Evolutionary conservation across 2,888 invertebrate species (phyloP).

Genomic region (Agonopterix arenella): DNA sequence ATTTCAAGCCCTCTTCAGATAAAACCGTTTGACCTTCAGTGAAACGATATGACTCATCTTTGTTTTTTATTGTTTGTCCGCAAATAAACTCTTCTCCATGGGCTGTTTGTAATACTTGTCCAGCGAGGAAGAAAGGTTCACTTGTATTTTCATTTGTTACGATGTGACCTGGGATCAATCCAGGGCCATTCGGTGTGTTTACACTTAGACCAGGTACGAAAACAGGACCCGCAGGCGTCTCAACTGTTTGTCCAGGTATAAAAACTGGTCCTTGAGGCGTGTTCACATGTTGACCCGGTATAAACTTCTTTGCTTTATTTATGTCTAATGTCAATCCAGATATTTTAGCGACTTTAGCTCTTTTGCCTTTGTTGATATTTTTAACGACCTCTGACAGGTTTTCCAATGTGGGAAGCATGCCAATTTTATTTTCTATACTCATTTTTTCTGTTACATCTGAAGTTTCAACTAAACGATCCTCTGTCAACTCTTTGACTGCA

Average conservation of each 20-base stretch:
- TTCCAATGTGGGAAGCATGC: conserved; percentile 78
- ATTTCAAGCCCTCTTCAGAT: conserved; percentile 78
- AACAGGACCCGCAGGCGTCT: conserved; percentile 80
- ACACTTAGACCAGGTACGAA: conserved; percentile 87
- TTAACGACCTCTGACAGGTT: conserved; percentile 80
- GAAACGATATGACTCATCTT: conserved; percentile 74
- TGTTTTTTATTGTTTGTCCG: conserved; percentile 78
- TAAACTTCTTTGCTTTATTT: conserved; percentile 81
- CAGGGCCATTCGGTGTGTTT: conserved; percentile 80
- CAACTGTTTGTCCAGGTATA: conserved; percentile 85
- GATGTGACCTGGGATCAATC: conserved; percentile 84
- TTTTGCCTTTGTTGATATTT: conserved; percentile 77
- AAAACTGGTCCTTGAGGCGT: conserved; percentile 83
- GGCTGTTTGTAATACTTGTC: conserved; percentile 79
- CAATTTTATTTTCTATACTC: conserved; percentile 66
- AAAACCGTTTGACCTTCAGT: conserved; percentile 79
- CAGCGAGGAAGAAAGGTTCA: conserved; percentile 81
- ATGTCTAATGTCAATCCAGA: conserved; percentile 80
- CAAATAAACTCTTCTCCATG: conserved; percentile 78
- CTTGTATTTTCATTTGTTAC: conserved; percentile 76
- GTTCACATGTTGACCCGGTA: conserved; percentile 83
- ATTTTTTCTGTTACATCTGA: conserved; percentile 78
- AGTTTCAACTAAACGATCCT: conserved; percentile 77
- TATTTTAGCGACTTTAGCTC: conserved; percentile 77
- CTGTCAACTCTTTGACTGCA: conserved; percentile 72